Base-by-base conservation (phyloP, 2,888 invertebrate genomes). In the Pogonocherus hispidulus region DNA sequence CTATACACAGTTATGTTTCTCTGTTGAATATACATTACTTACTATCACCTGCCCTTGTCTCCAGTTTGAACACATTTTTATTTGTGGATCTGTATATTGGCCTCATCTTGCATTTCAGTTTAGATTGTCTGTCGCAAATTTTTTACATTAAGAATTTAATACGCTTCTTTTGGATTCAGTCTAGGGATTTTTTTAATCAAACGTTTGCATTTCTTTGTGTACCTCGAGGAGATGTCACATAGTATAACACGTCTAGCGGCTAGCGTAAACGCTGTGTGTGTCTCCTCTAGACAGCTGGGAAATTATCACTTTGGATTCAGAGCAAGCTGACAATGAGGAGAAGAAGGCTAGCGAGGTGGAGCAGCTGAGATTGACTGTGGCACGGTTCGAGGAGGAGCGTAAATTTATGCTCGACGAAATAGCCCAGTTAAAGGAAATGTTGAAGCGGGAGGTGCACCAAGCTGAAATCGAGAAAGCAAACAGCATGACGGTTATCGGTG, bases 401-500 rank as follows among this genome's bases (percentile, higher is more conserved):
- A 87, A 80, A 79, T 81, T 78, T 81, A 85, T 80, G 86, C 84
- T 82, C 74, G 88, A 75, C 82, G 87, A 82, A 84, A 87, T 84
- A 27, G 73, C 84, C 3, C 88, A 94, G 87, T 87, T 93, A 3
- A 93, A 93, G 74, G 93, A 93, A 63, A 91, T 94, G 86, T 87
- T 95, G 73, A 90, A 93, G 70, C 86, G 92, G 47, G 94, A 95
- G 83, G 89, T 94, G 23, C 90, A 91, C 16, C 91, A 92, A 77
- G 91, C 92, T 1, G 91, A 93, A 76, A 88, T 89, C 19, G 94
- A 94, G 70, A 90, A 91, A 41, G 88, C 90, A 4, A 90, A 93
- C 80, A 94, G 94, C 83, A 88, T 90, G 47, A 91, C 92, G 16
- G 96, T 98, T 47, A 95, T 97, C 75, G 88, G 92, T 55, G 98